Base-by-base conservation (phyloP, 2,888 invertebrate species). In the Thecophora atra region DNA sequence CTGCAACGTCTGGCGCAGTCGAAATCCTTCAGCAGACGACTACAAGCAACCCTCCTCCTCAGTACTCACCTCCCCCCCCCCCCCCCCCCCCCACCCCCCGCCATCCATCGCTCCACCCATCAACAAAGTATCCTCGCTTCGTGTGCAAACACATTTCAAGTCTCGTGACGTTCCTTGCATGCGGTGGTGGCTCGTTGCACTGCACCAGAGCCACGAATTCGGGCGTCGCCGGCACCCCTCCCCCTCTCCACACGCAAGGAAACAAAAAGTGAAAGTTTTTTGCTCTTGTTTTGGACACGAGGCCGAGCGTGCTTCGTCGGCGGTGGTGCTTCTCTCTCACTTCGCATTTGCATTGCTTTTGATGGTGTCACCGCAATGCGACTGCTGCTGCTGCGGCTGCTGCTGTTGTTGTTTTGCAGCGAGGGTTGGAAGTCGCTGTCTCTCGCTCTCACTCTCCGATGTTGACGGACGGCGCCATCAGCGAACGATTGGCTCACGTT, bases 181-280 rank as follows among this genome's bases (percentile, higher is more conserved):
- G 28, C 28, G 24, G 30, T 26, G 60, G 30, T 13, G 17, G 58
- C 26, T 58, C 21, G 63, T 24, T 37, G 24, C 42, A 24, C 47
- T n/a, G 7, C 17, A 17, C 28, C 60, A 11, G 15, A 17, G 28
- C 17, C 24, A 13, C 26, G 11, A 15, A 28, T 11, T 8, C 37
- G 37, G 37, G 28, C 30, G 17, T 17, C 60, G 24, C 60, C 28
- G 37, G 37, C 60, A 6, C 47, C 47, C 17, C 47, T 47, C 4
- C 17, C 64, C 15, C 26, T 24, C 64, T 42, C 47, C 19, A 6
- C 15, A 13, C 37, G 37, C 6, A 6, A 11, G 11, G 7, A 37
- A 37, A n/a, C 15, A 24, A 60, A 73, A 73, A 73, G 73, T 70
- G 73, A 73, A 73, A 73, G 73, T 73, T 73, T 73, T 72, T 73